A percentile compares a stretch with the other conserved stretches of the same genome.
Evolutionary conservation across 2,113 vertebrate species (phyloP).

Genomic region (Nibea coibor): DNA sequence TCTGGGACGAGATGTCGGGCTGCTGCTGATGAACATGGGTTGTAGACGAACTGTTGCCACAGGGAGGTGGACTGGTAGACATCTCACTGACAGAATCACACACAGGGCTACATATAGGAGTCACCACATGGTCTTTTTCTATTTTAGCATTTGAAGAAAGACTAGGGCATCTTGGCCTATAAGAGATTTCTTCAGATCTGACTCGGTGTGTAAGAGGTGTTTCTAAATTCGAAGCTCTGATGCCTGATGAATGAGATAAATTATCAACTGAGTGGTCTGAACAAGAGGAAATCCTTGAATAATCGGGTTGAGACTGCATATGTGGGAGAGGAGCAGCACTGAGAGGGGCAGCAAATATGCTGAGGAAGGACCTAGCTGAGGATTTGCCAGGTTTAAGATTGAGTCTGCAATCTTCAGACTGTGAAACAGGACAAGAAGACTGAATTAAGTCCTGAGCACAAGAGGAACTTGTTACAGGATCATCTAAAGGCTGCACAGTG

Average conservation of each 20-base stretch:
- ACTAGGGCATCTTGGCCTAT: neutral
- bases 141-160: neutral
- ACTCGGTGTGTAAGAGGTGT: accelerated
- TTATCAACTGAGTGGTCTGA: neutral
- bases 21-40: neutral
- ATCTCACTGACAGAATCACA: neutral
- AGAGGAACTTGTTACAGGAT: neutral
- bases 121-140: neutral
- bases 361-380: slow-evolving; percentile 18
- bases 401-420: neutral
- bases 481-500: slow-evolving; percentile 66
- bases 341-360: slow-evolving; percentile 60
- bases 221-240: neutral
- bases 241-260: neutral
- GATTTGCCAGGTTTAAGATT: neutral
- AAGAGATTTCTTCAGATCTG: neutral
- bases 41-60: neutral
- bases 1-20: slow-evolving; percentile 52
- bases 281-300: neutral
- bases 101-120: neutral
- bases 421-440: slow-evolving; percentile 41
- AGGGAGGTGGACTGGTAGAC: neutral
- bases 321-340: neutral
- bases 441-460: slow-evolving; percentile 72
- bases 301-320: neutral